Percentiles rank a stretch among this genome's conserved stretches.
Conservation (phyloP, 2,797 vertebrate genomes). For the Rhabdomys pumilio region DNA sequence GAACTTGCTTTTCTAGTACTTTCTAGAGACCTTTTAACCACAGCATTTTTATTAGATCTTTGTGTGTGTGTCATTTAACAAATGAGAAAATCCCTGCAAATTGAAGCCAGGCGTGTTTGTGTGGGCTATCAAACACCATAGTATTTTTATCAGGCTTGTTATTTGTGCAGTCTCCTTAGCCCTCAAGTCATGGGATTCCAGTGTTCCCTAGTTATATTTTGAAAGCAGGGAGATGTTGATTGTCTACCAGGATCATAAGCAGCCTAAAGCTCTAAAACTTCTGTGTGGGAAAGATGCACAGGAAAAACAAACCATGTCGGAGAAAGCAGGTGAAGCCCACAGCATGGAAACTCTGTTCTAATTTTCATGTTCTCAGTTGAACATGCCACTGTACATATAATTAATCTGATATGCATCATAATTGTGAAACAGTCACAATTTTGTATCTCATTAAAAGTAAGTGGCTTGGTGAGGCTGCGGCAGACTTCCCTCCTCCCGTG, state of each 20-base stretch:
- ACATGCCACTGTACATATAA: constrained; percentile 46
- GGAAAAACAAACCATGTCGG: background rate
- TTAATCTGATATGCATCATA: constrained; percentile 78
- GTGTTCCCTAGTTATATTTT: constrained; percentile 57
- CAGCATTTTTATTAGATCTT: constrained; percentile 81
- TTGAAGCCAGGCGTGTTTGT: constrained; percentile 80
- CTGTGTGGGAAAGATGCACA: constrained; percentile 8
- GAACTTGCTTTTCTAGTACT: constrained; percentile 79
- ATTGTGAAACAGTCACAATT: constrained; percentile 79
- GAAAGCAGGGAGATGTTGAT: constrained; percentile 59
- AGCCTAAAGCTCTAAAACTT: constrained; percentile 64
- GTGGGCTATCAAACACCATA: constrained; percentile 65
- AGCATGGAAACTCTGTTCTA: constrained; percentile 21
- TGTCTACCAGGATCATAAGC: constrained; percentile 40
- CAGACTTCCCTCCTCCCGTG: constrained; percentile 23
- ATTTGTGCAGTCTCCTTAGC: constrained; percentile 66
- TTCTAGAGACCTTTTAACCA: constrained; percentile 80
- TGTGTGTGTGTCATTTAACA: constrained; percentile 77
- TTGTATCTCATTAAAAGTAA: constrained; percentile 76
- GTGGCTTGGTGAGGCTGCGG: background rate
- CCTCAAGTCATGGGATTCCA: constrained; percentile 62
- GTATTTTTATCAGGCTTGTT: constrained; percentile 71
- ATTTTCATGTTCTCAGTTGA: constrained; percentile 11
- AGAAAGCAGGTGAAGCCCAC: constrained; percentile 5
- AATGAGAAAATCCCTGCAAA: constrained; percentile 82